These are phyloP conservation scores for Leucophenga montana DNA, from an alignment of 2,888 invertebrate species.

Conservation along the genomic window DNA sequence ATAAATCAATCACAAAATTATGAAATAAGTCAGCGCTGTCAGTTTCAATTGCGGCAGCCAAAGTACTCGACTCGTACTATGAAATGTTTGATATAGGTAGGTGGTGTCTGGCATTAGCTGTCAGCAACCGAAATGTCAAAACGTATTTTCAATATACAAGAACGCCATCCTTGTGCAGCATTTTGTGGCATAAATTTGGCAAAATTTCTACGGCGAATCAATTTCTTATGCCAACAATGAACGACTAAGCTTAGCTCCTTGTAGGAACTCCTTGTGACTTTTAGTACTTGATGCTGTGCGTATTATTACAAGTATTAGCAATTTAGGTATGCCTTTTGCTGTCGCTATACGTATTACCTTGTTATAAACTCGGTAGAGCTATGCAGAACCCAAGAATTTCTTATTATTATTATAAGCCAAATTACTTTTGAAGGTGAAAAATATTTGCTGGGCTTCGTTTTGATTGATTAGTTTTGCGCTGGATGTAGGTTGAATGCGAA, in stretches of 20 bases:
- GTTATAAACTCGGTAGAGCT: too few species aligned
- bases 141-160: conserved; percentile 22
- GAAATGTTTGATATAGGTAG: background rate
- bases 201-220: conserved; percentile 13
- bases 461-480: conserved; percentile 51
- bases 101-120: background rate
- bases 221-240: background rate
- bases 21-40: conserved; percentile 16
- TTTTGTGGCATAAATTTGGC: conserved; percentile 13
- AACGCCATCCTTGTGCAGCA: background rate
- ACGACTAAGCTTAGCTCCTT: too few species aligned
- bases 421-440: conserved; percentile 35
- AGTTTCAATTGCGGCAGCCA: conserved; percentile 11
- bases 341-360: too few species aligned
- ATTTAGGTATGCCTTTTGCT: too few species aligned
- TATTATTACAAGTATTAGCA: too few species aligned
- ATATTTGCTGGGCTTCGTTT: conserved; percentile 43
- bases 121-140: conserved; percentile 17
- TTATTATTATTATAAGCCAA: background rate
- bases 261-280: too few species aligned
- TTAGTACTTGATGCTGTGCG: too few species aligned
- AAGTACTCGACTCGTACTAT: background rate
- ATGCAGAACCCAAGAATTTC: too few species aligned
- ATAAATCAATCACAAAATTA: conserved; percentile 7
- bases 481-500: conserved; percentile 10